Base-by-base conservation (phyloP, 2,797 vertebrate species). In the Sebastes nivosus region DNA sequence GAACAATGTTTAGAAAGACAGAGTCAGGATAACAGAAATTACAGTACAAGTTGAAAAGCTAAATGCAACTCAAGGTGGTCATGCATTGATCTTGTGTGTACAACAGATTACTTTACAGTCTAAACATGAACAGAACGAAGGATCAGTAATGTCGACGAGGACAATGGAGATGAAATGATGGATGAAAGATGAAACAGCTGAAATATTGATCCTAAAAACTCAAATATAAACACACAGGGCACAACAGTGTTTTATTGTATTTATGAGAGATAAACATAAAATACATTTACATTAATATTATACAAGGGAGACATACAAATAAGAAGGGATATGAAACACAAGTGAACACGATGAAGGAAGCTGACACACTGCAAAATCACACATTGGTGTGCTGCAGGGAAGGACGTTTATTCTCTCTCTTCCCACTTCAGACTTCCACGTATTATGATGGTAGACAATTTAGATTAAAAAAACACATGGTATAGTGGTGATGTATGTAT, bases 201-300 rank as follows among this genome's bases (percentile, higher is more conserved):
- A 65, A 74, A 64, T 46, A 60, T 54, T 60, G 24, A 85, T 46
- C 58, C 61, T 27, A 30, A 59, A 83, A 82, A 80, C 66, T 83
- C 55, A 84, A 69, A 81, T 36, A 83, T 16, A 71, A 81, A 88
- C 66, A 84, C 81, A 72, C 59, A 74, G 27, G 67, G 67, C 67
- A 86, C 59, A 50, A 59, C 30, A 74, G 55, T 38, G 57, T 69
- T 8, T 46, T 46, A 70, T 77, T 75, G 65, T 27, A 84, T 32
- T 50, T 52, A 64, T 66, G 52, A 81, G 66, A 76, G 68, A 79
- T 46, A 69, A 61, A 77, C 52, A 75, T 20, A 66, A 4, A 32
- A 24, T 50, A 85, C 34, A 34, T 42, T 6, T 42, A 38, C 36
- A 38, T 74, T 24, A 5, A 75, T 66, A 83, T 69, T 7, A 82